phyloP scores from a whole-genome alignment of 2,113 vertebrate species.

The Salvelinus alpinus region DNA sequence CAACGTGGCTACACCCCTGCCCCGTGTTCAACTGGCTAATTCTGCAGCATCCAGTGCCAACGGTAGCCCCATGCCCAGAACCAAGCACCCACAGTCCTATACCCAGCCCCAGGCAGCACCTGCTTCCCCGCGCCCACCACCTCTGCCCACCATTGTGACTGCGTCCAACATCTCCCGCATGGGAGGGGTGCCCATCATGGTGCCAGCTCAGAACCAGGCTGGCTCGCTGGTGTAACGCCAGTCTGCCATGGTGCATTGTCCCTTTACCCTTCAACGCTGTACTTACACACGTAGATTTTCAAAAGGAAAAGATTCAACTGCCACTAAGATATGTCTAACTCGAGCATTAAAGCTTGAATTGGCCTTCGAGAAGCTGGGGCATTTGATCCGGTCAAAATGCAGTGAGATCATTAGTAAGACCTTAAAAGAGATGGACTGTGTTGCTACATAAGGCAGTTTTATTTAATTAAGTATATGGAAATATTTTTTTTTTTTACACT shows the following conservation, averaged over 20 bases:
- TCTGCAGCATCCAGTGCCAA: conserved; percentile 49
- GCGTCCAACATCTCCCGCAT: conserved; percentile 80
- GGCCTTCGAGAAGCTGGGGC: background rate
- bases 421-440: conserved; percentile 32
- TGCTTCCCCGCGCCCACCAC: conserved; percentile 19
- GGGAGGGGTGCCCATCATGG: conserved; percentile 88
- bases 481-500: conserved; percentile 2
- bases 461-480: conserved; percentile 17
- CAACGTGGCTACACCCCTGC: conserved; percentile 63
- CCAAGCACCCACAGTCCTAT: conserved; percentile 54
- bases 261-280: background rate
- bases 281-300: background rate
- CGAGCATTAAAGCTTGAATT: conserved; percentile 1
- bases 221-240: conserved; percentile 85
- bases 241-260: background rate
- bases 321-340: conserved; percentile 13
- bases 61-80: conserved; percentile 58
- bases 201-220: conserved; percentile 86
- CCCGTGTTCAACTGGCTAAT: conserved; percentile 21
- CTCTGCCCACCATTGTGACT: conserved; percentile 63
- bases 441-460: conserved; percentile 39
- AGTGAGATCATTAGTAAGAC: background rate
- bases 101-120: conserved; percentile 51
- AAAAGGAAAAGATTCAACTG: conserved; percentile 11
- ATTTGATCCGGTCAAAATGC: conserved; percentile 9